A percentile compares a stretch with the other conserved stretches of the same genome.
These are phyloP conservation scores for Daubentonia madagascariensis DNA, from an alignment of 2,113 vertebrate species.

Conservation along the genomic window DNA sequence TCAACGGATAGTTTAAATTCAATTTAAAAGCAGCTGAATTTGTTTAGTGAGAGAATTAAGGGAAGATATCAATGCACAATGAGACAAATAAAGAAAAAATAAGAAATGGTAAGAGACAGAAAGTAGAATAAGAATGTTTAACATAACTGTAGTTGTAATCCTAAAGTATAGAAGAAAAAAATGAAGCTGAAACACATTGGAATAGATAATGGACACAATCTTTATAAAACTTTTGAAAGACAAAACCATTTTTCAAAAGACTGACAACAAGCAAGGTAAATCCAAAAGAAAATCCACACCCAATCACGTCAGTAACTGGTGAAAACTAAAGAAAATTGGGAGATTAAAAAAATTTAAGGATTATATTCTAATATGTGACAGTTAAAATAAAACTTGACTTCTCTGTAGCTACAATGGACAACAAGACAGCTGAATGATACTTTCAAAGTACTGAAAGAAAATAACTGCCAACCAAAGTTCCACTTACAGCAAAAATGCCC, in stretches of 20 bases:
- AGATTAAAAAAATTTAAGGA: neutral
- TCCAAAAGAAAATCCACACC: neutral
- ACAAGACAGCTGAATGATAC: neutral
- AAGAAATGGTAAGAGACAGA: neutral
- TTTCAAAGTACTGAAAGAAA: neutral
- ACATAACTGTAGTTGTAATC: neutral
- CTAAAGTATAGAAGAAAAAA: neutral
- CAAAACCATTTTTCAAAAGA: neutral
- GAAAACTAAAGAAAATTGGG: neutral
- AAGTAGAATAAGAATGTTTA: neutral
- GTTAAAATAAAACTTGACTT: conserved; percentile 18
- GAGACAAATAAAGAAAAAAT: neutral
- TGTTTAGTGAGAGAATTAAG: neutral
- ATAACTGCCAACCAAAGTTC: neutral
- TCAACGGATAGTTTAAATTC: neutral
- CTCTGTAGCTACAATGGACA: neutral
- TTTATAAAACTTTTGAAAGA: neutral
- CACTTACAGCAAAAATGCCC: neutral
- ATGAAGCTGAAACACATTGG: neutral
- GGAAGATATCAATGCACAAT: neutral
- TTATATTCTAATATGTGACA: neutral
- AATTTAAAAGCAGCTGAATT: neutral
- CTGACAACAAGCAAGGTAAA: neutral
- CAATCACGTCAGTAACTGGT: neutral
- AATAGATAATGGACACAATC: neutral